Conservation (phyloP, 1,140 invertebrate genomes). For the Lanistes nyassanus region DNA sequence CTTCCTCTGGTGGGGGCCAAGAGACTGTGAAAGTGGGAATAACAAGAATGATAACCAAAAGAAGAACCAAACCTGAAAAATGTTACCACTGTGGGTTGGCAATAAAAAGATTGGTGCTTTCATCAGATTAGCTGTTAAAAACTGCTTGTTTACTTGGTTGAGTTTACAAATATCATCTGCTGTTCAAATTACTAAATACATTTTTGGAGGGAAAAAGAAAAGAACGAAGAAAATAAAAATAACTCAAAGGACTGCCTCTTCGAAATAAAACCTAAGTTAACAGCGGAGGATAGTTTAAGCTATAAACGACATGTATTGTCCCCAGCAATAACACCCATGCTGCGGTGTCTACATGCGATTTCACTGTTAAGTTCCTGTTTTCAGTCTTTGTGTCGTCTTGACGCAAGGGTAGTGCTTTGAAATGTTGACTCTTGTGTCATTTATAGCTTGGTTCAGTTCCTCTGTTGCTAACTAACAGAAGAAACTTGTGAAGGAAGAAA, state of each 20-base stretch:
- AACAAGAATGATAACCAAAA: constrained; percentile 7
- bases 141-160: too few species aligned
- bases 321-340: neutral
- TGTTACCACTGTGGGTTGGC: neutral
- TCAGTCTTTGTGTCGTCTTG: too few species aligned
- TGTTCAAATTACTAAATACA: too few species aligned
- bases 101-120: constrained; percentile 3
- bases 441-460: too few species aligned
- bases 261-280: neutral
- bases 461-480: too few species aligned
- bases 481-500: constrained; percentile 1
- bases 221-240: neutral
- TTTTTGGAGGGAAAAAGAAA: neutral
- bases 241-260: neutral
- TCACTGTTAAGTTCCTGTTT: neutral
- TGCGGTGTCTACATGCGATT: neutral
- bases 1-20: too few species aligned
- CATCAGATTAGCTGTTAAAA: too few species aligned
- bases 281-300: neutral
- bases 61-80: neutral
- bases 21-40: too few species aligned
- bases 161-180: too few species aligned
- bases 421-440: too few species aligned
- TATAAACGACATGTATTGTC: neutral
- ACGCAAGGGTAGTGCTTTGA: too few species aligned